Base-by-base conservation (phyloP, 2,797 vertebrate species). In the Enteromius thamalakanensis region DNA sequence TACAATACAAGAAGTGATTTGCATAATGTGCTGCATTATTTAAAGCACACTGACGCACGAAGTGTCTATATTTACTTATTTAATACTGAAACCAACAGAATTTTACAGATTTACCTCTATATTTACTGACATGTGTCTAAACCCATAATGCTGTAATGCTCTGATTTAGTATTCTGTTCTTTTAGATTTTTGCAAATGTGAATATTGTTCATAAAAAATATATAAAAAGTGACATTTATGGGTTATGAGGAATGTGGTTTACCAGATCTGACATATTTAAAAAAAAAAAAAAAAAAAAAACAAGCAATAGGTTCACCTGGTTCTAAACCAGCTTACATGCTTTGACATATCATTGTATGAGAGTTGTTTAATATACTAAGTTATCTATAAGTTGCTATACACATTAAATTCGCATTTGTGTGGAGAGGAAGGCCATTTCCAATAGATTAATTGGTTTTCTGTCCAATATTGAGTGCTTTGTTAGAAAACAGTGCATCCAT, bases 381-480 rank as follows among this genome's bases (percentile, higher is more conserved):
- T 82, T 40, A 60, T 29, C 72, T 60, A 80, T 49, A 45, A 42
- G 76, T 86, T 85, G 82, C 82, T 77, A 80, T 42, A 75, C 85
- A 81, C 71, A 75, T 84, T 45, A 9, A 23, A 21, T 11, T 45
- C 9, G 17, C 21, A 34, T 76, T 49, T 55, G 37, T 74, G 60
- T 32, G 26, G n/a, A 11, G 14, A 64, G 60, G 14, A 2, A 15
- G 12, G 14, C 14, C 6, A 32, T 64, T 64, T 64, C 2, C 60
- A 17, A 3, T 32, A 17, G 26, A 29, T 15, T 0, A 32, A 14
- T 64, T 64, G 6, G 15, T 60, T 70, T 79, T 83, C 58, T 81
- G 49, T 83, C 67, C 53, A 78, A 70, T 72, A 64, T 69, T 77
- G 84, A 85, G 74, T 84, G 74, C 79, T 87, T 86, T 82, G 76